Evolutionary conservation across 2,888 invertebrate genomes (phyloP), one percentile per base, ranked within the genome.

Genomic region (Autographa pulchrina): DNA sequence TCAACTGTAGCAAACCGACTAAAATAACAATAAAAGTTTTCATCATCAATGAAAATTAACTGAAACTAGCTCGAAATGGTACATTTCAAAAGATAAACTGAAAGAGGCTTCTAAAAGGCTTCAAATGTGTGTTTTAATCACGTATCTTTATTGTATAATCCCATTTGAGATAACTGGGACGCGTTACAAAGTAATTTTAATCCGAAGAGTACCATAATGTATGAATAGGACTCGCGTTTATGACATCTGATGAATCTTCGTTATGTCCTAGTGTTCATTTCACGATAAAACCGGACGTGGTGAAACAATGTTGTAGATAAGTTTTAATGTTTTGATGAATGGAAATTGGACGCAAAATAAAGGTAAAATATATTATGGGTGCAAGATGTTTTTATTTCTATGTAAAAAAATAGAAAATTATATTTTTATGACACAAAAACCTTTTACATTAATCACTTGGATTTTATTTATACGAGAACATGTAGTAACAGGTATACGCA

Each of bases 141-240:
- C 54, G 56, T 75, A 65, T 74, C 65, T 56, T 64, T 61, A 68
- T 67, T 71, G 59, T 67, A 35, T 81, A 63, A 78, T 78, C 62
- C 70, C 60, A 74, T 71, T 77, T 48, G 38, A 68, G 79, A 79
- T 74, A 77, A 67, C 68, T 66, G 52, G 76, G 60, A 64, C 61
- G 70, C 64, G 48, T 74, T 72, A 81, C 81, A 81, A 81, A 71
- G 76, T 81, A 79, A 79, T 82, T 79, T 79, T 81, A 77, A 81
- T 81, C 72, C 62, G 56, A 70, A 58, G 65, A 73, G 68, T 60
- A 80, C 64, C 64, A 64, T 72, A 62, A 72, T 80, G 64, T 68
- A 77, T 80, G 77, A 77, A 74, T 69, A 70, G 80, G 68, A 66
- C 38, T 41, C 56, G 31, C 77, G 77, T 80, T 78, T 74, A 80